Conservation (phyloP, 1,140 invertebrate genomes). For the Listronotus bonariensis region DNA sequence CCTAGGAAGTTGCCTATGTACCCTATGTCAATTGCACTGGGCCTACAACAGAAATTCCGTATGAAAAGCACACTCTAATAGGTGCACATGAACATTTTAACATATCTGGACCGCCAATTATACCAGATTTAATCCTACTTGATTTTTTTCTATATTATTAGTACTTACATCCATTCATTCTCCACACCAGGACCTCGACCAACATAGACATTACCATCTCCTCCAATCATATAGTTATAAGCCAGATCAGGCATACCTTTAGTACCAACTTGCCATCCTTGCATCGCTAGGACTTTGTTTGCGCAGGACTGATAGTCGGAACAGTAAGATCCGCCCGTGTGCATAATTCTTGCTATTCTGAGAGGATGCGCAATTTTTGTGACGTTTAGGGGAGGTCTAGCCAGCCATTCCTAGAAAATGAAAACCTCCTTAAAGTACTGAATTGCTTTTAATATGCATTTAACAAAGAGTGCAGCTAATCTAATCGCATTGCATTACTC, state of each 20-base stretch:
- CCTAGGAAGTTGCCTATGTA: conserved; percentile 58
- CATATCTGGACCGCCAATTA: too few relatives aligned
- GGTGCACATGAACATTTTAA: too few relatives aligned
- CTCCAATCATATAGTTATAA: conserved; percentile 72
- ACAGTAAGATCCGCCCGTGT: conserved; percentile 53
- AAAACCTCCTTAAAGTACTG: not conserved
- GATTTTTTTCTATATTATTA: too few relatives aligned
- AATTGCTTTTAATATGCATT: not conserved
- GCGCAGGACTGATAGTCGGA: conserved; percentile 53
- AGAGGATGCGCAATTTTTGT: conserved; percentile 10
- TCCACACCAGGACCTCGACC: conserved; percentile 65
- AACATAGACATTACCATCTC: conserved; percentile 68
- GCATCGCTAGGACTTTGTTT: conserved; percentile 54
- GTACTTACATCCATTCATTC: conserved; percentile 49
- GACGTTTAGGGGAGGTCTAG: conserved; percentile 14
- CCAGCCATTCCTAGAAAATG: conserved; percentile 22
- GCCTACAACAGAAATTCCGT: conserved; percentile 49
- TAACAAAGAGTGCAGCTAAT: not conserved
- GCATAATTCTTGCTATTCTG: conserved; percentile 54
- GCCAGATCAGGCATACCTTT: conserved; percentile 54
- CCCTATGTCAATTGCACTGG: conserved; percentile 55
- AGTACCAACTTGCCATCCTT: conserved; percentile 52
- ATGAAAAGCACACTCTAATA: too few relatives aligned
- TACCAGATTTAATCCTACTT: too few relatives aligned
- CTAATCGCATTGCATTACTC: too few relatives aligned